phyloP scores from a whole-genome alignment of 2,113 vertebrate species.

The Vulpes vulpes region DNA sequence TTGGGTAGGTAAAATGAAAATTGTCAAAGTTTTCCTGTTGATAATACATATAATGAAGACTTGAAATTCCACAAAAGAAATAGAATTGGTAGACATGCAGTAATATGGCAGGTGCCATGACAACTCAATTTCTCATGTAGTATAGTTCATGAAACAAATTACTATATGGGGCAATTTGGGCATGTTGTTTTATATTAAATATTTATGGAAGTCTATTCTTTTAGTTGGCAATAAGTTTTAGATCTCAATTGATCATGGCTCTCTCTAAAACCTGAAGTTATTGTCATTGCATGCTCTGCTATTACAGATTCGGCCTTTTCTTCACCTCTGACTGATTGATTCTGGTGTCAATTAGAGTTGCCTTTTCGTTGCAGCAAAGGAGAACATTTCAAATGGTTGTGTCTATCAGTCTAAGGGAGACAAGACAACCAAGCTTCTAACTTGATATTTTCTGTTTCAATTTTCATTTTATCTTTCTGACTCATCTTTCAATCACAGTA shows the following conservation, averaged over 20 bases:
- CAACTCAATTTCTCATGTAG: background rate
- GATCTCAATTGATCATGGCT: background rate
- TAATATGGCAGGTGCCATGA: background rate
- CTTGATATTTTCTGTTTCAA: background rate
- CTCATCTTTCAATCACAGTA: slow-evolving; percentile 26
- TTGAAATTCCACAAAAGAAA: background rate
- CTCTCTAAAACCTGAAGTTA: slow-evolving; percentile 5
- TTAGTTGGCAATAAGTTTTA: background rate
- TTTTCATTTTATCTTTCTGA: slow-evolving; percentile 6
- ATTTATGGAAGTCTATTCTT: background rate
- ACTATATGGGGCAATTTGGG: background rate
- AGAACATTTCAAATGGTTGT: background rate
- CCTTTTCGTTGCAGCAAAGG: background rate
- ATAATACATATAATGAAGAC: background rate
- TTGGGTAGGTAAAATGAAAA: background rate
- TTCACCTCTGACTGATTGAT: background rate
- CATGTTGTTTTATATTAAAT: background rate
- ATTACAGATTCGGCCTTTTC: background rate
- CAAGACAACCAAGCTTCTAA: background rate
- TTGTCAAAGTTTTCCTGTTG: background rate
- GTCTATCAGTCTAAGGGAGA: background rate
- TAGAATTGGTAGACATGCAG: background rate
- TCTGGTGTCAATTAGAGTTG: background rate
- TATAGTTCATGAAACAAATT: background rate
- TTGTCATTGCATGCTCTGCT: background rate